These are phyloP conservation scores for Trachelus tabidus DNA, from an alignment of 2,888 invertebrate genomes.

Conservation along the genomic window DNA sequence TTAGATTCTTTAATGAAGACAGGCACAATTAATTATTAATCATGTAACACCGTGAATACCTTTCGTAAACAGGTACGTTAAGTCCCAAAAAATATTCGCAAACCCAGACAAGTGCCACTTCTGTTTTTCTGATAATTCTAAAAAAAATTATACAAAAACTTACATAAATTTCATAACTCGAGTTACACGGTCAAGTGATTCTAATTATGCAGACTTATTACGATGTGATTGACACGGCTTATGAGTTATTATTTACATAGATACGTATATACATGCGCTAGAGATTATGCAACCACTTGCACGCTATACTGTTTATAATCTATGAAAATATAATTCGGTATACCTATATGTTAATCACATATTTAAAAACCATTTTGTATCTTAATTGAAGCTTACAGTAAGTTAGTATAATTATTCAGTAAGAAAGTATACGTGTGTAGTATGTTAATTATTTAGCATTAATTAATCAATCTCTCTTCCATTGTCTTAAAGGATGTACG, in stretches of 20 bases:
- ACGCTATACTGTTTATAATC: background rate
- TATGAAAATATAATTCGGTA: background rate
- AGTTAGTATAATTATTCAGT: background rate
- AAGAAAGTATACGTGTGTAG: background rate
- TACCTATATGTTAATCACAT: background rate
- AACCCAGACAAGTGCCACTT: background rate
- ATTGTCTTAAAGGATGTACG: constrained; percentile 62
- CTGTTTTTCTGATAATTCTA: background rate
- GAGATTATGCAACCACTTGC: background rate
- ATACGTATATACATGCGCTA: background rate
- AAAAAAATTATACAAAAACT: background rate
- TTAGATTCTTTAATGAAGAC: background rate
- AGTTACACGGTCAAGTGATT: background rate
- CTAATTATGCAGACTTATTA: background rate
- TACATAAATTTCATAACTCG: background rate
- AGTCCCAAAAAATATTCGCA: background rate
- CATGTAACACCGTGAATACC: too few relatives aligned
- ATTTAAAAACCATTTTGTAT: background rate
- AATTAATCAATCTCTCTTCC: constrained; percentile 33
- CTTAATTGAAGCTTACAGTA: background rate
- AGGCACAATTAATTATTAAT: background rate
- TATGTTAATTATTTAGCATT: background rate
- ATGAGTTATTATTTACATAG: background rate
- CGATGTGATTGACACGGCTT: background rate
- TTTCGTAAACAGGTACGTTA: background rate